Percentiles rank a stretch among this genome's conserved stretches.
Evolutionary conservation across 2,888 invertebrate genomes (phyloP).

Genomic region (Apotomis capreana): DNA sequence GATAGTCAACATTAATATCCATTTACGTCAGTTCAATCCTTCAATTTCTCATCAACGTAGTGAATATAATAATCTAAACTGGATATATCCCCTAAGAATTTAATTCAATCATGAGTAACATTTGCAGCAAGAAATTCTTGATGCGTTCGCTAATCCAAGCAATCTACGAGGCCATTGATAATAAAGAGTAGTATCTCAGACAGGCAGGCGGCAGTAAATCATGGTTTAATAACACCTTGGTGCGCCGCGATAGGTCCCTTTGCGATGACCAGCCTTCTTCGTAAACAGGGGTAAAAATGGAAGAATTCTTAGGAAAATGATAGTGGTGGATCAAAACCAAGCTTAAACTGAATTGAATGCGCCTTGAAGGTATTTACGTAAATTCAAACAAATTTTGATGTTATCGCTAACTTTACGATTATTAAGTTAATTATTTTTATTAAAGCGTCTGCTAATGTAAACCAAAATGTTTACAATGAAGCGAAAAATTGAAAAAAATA

Average conservation of each 20-base stretch:
- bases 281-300: neutral
- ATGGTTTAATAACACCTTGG: constrained; percentile 58
- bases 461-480: no score
- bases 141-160: neutral
- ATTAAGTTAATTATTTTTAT: no score
- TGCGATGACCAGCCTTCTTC: constrained; percentile 20
- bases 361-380: no score
- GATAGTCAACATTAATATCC: no score
- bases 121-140: neutral
- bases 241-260: constrained; percentile 49
- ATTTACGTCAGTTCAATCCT: no score
- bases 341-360: no score
- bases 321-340: no score
- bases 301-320: neutral
- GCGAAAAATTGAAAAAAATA: no score
- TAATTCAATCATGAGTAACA: neutral
- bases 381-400: no score
- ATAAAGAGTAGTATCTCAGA: constrained; percentile 48
- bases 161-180: constrained; percentile 26
- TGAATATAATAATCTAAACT: neutral
- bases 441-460: no score
- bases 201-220: constrained; percentile 54
- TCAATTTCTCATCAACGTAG: no score
- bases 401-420: no score
- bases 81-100: neutral